A percentile compares a stretch with the other conserved stretches of the same genome.
These are phyloP conservation scores for Drosophila sordidula DNA, from an alignment of 2,888 invertebrate species.

Conservation along the genomic window DNA sequence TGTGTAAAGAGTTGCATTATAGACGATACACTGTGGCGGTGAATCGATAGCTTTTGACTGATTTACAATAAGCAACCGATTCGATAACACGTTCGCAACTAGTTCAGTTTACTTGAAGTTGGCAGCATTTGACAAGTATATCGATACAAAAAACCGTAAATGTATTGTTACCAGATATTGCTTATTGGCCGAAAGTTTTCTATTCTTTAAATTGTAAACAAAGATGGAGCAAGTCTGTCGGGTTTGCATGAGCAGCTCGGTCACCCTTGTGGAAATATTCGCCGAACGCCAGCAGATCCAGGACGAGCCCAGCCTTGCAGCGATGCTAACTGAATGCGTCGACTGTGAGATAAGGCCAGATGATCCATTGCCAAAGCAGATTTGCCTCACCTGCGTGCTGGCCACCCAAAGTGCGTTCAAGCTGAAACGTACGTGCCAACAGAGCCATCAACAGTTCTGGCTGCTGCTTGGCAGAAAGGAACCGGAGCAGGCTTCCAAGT, in stretches of 20 bases:
- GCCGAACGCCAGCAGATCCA: background rate
- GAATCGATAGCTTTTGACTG: slow-evolving; percentile 14
- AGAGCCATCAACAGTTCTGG: slow-evolving; percentile 32
- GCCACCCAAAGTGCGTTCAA: slow-evolving; percentile 48
- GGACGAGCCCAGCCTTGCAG: slow-evolving; percentile 34
- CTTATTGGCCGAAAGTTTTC: background rate
- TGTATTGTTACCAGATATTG: background rate
- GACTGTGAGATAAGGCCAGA: slow-evolving; percentile 27
- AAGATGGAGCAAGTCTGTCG: slow-evolving; percentile 24
- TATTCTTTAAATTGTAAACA: background rate
- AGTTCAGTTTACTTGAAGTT: slow-evolving; percentile 4
- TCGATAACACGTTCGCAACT: slow-evolving; percentile 2
- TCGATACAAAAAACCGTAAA: background rate
- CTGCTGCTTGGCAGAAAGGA: background rate
- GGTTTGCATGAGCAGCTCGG: slow-evolving; percentile 37
- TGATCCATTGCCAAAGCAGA: slow-evolving; percentile 48
- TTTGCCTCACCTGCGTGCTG: slow-evolving; percentile 42
- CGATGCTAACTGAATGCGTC: slow-evolving; percentile 43
- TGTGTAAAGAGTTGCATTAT: slow-evolving; percentile 52
- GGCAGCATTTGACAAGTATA: slow-evolving; percentile 1
- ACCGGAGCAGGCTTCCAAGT: too few relatives aligned
- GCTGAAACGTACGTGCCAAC: slow-evolving; percentile 46
- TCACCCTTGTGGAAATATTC: slow-evolving; percentile 35
- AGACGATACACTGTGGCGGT: slow-evolving; percentile 35
- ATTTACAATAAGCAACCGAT: slow-evolving; percentile 5